These are phyloP conservation scores for Corythornis madagascariensis DNA, from an alignment of 2,113 vertebrate species.

Conservation along the genomic window DNA sequence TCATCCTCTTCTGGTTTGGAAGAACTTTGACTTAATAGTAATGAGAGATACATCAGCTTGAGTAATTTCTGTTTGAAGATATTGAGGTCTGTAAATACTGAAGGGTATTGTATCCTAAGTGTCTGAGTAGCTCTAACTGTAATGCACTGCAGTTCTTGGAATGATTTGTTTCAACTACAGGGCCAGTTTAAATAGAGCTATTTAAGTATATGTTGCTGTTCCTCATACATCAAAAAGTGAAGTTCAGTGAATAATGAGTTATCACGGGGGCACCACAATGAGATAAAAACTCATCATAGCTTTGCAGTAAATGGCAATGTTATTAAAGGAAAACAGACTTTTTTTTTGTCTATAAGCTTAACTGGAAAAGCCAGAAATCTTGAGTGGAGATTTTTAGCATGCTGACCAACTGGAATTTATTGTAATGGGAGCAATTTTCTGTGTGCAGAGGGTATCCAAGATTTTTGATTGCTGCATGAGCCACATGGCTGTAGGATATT, in stretches of 20 bases:
- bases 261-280: background rate
- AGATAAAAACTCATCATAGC: conserved; percentile 49
- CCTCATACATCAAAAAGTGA: conserved; percentile 54
- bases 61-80: conserved; percentile 66
- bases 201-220: conserved; percentile 58
- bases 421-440: background rate
- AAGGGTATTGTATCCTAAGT: conserved; percentile 3
- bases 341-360: conserved; percentile 43
- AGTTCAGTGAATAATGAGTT: conserved; percentile 56
- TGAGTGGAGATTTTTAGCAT: background rate
- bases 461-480: background rate
- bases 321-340: conserved; percentile 38
- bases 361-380: conserved; percentile 40
- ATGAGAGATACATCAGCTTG: conserved; percentile 38
- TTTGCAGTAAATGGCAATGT: conserved; percentile 55
- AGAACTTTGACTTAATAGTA: conserved; percentile 47
- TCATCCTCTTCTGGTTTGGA: conserved; percentile 14
- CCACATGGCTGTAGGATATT: background rate
- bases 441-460: background rate
- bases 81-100: conserved; percentile 45
- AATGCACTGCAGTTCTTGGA: conserved; percentile 49
- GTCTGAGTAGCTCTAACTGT: conserved; percentile 55
- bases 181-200: conserved; percentile 61
- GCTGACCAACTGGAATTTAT: background rate
- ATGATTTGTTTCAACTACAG: conserved; percentile 64